These are phyloP conservation scores for Rhipidura dahli DNA, from an alignment of 2,113 vertebrate species.

Conservation along the genomic window DNA sequence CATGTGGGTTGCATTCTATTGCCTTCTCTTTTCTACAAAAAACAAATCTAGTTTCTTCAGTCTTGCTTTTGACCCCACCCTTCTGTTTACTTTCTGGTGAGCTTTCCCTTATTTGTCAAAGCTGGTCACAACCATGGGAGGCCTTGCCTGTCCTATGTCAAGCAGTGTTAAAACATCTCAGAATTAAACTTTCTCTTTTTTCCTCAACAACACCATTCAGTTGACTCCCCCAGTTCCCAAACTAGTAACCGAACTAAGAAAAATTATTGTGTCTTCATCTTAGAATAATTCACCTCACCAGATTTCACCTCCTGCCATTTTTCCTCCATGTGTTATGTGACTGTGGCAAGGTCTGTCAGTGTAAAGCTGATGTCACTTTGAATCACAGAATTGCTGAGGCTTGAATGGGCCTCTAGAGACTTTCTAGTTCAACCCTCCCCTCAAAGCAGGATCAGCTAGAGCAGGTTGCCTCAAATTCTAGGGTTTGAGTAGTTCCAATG, in stretches of 20 bases:
- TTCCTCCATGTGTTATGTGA: neutral
- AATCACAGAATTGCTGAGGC: neutral
- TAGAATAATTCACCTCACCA: neutral
- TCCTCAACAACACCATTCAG: neutral
- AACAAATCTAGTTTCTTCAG: neutral
- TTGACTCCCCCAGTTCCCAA: neutral
- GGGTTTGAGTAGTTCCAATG: neutral
- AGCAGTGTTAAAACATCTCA: neutral
- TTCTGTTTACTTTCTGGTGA: neutral
- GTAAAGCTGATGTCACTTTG: neutral
- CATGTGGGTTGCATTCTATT: neutral
- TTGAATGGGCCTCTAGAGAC: neutral
- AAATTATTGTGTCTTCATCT: neutral
- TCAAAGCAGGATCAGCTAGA: neutral
- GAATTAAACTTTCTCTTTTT: neutral
- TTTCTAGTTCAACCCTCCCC: neutral
- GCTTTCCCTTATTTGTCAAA: neutral
- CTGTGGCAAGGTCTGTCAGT: neutral
- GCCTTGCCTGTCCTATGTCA: neutral
- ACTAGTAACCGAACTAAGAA: neutral
- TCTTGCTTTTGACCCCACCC: neutral
- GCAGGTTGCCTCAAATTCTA: neutral
- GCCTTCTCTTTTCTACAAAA: neutral
- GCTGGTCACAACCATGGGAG: neutral
- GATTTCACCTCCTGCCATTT: neutral